Evolutionary conservation across 2,113 vertebrate genomes (phyloP).

Genomic region (Eolophus roseicapilla): DNA sequence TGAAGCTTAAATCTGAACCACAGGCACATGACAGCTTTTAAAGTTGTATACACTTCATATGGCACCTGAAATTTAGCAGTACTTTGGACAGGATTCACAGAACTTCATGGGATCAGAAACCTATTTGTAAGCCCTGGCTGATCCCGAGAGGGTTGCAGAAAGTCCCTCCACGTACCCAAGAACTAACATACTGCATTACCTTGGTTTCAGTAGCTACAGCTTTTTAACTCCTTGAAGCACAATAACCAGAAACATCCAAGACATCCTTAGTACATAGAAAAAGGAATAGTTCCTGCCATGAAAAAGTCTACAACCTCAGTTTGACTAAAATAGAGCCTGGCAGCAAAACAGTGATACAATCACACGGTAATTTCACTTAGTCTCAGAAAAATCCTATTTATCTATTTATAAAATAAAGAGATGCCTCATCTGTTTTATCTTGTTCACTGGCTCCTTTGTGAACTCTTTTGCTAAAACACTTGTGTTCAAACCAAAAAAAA

Average conservation of each 20-base stretch:
- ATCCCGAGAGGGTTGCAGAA: fast-evolving
- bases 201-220: not conserved
- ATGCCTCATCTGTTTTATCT: not conserved
- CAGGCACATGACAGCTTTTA: not conserved
- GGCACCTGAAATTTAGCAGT: not conserved
- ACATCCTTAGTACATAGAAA: not conserved
- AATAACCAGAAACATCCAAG: not conserved
- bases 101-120: not conserved
- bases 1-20: not conserved
- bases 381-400: not conserved
- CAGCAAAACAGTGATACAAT: not conserved
- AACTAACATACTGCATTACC: not conserved
- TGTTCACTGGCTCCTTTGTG: not conserved
- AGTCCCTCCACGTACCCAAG: fast-evolving
- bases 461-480: not conserved
- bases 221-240: not conserved
- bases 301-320: not conserved
- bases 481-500: not conserved
- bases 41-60: fast-evolving
- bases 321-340: not conserved
- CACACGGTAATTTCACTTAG: not conserved
- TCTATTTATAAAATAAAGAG: not conserved
- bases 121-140: not conserved
- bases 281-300: not conserved
- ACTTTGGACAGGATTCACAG: not conserved